Percentiles rank a stretch among this genome's conserved stretches.
phyloP scores from a whole-genome alignment of 2,888 invertebrate genomes.

The Drosophila histrio region DNA sequence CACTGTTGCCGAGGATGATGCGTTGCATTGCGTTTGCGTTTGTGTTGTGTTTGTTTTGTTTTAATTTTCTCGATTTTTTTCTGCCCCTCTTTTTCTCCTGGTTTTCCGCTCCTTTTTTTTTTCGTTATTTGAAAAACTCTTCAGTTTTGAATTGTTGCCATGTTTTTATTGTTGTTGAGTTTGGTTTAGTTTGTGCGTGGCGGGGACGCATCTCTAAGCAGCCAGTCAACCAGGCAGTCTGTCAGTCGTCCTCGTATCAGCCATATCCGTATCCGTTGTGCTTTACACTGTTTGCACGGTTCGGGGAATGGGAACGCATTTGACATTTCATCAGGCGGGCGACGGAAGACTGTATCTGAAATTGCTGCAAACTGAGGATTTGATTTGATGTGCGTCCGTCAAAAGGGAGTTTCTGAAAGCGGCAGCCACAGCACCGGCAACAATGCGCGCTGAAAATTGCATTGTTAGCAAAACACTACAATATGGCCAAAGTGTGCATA shows the following conservation, averaged over 20 bases:
- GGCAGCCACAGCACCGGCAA: slow-evolving; percentile 41
- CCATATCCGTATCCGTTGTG: slow-evolving; percentile 57
- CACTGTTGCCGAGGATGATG: slow-evolving; percentile 44
- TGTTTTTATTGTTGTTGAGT: slow-evolving; percentile 81
- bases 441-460: slow-evolving; percentile 78
- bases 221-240: slow-evolving; percentile 40
- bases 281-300: slow-evolving; percentile 35
- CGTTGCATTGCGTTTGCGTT: slow-evolving; percentile 35
- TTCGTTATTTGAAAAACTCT: slow-evolving; percentile 84
- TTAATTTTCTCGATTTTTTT: slow-evolving; percentile 82
- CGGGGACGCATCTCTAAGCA: slow-evolving; percentile 28
- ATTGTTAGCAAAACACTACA: slow-evolving; percentile 81
- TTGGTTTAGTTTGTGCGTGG: slow-evolving; percentile 79
- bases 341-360: slow-evolving; percentile 63
- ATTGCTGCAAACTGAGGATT: slow-evolving; percentile 37
- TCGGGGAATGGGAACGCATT: slow-evolving; percentile 59
- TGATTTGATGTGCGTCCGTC: slow-evolving; percentile 77
- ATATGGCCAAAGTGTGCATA: slow-evolving; percentile 76
- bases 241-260: slow-evolving; percentile 23
- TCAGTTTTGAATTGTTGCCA: slow-evolving; percentile 83
- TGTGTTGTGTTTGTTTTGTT: slow-evolving; percentile 80
- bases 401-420: slow-evolving; percentile 53
- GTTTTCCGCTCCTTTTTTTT: slow-evolving; percentile 63
- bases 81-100: slow-evolving; percentile 18
- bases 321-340: slow-evolving; percentile 76